A percentile compares a stretch with the other conserved stretches of the same genome.
Evolutionary conservation across 2,888 invertebrate genomes (phyloP).

Genomic region (Epiblema foenella): DNA sequence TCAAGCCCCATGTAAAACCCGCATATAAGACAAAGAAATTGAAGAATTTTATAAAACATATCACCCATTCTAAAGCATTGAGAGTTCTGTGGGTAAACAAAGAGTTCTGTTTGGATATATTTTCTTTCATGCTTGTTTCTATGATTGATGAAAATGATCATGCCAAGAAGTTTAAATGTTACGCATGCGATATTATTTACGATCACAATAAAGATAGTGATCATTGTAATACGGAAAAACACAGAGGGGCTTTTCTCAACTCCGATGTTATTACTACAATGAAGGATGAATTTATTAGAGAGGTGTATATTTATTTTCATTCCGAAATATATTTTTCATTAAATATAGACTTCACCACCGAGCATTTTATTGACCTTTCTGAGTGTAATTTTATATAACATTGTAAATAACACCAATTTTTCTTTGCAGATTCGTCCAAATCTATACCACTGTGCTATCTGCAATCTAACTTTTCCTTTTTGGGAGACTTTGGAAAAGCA

Average conservation of each 20-base stretch:
- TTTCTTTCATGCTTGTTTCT: slow-evolving; percentile 56
- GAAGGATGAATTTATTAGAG: slow-evolving; percentile 60
- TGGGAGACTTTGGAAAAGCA: slow-evolving; percentile 55
- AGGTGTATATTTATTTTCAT: slow-evolving; percentile 54
- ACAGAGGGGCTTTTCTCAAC: slow-evolving; percentile 55
- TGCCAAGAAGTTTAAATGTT: slow-evolving; percentile 58
- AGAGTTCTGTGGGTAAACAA: slow-evolving; percentile 53
- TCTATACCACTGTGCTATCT: slow-evolving; percentile 67
- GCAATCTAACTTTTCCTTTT: slow-evolving; percentile 61
- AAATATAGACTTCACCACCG: background rate
- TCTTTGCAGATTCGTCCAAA: slow-evolving; percentile 62
- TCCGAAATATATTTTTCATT: background rate
- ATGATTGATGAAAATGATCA: slow-evolving; percentile 50
- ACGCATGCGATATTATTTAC: slow-evolving; percentile 56
- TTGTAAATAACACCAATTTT: background rate
- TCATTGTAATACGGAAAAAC: slow-evolving; percentile 57
- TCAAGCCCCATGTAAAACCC: slow-evolving; percentile 47
- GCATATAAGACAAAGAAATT: slow-evolving; percentile 44
- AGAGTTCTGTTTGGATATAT: slow-evolving; percentile 48
- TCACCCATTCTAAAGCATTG: slow-evolving; percentile 44
- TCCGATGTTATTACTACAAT: slow-evolving; percentile 52
- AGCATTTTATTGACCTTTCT: too few relatives aligned
- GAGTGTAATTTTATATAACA: background rate
- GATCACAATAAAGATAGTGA: slow-evolving; percentile 48
- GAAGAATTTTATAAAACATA: slow-evolving; percentile 43